Evolutionary conservation across 2,888 invertebrate genomes (phyloP).

Genomic region (Nomada flava): DNA sequence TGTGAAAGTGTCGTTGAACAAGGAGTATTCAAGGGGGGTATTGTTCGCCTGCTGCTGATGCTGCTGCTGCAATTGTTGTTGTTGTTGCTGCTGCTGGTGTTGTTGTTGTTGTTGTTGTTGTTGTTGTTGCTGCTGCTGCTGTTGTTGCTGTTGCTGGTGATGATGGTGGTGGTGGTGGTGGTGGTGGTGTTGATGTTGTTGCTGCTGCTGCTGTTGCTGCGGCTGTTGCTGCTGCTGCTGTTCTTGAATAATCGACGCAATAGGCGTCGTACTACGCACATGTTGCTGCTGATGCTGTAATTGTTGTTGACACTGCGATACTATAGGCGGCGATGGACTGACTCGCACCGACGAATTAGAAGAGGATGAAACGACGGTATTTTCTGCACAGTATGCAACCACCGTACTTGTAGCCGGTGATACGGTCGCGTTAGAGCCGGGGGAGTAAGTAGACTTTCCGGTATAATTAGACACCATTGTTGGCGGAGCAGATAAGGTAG

Average conservation of each 20-base stretch:
- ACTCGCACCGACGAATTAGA: constrained; percentile 76
- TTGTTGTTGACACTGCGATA: constrained; percentile 67
- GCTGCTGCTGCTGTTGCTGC: constrained; percentile 73
- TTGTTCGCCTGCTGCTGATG: constrained; percentile 80
- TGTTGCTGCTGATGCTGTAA: constrained; percentile 75
- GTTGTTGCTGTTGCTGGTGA: constrained; percentile 53
- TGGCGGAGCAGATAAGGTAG: constrained; percentile 79
- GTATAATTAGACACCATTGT: constrained; percentile 77
- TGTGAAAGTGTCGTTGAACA: constrained; percentile 92
- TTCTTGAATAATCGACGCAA: constrained; percentile 78
- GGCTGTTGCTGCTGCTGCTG: constrained; percentile 76
- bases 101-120: constrained; percentile 72
- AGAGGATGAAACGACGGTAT: constrained; percentile 68
- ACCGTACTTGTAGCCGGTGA: constrained; percentile 66
- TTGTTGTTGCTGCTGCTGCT: constrained; percentile 75
- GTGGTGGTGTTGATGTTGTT: constrained; percentile 72
- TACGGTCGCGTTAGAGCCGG: constrained; percentile 79
- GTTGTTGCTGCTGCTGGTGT: constrained; percentile 73
- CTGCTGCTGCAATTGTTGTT: constrained; percentile 69
- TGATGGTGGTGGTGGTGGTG: constrained; percentile 73
- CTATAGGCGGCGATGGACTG: constrained; percentile 77
- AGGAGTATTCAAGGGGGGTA: constrained; percentile 92
- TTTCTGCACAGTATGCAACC: constrained; percentile 73
- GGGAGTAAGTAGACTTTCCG: constrained; percentile 77
- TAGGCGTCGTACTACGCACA: constrained; percentile 77